Base-by-base conservation (phyloP, 2,113 vertebrate genomes). In the Lanius collurio region DNA sequence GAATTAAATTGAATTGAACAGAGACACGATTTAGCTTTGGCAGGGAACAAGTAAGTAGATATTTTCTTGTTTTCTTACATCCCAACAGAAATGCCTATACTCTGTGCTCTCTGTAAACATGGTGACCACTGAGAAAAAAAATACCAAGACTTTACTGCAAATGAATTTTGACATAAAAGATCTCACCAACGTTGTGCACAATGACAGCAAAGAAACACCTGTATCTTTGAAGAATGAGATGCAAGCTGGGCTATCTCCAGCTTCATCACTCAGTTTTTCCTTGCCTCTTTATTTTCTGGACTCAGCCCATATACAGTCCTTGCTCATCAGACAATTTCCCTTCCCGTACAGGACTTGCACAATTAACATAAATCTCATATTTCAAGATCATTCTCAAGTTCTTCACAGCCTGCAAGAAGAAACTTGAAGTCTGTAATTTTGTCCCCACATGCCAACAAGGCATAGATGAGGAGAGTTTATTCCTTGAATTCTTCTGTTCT, bases 391-490 rank as follows among this genome's bases (percentile, higher is more conserved):
- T 64, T 62, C 19, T n/a, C 9, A 79, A 42, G 68, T 70, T 81
- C n/a, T 82, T 71, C 17, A 47, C 4, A 37, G 49, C 39, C 37
- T 75, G 2, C 39, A 63, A 52, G 33, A 71, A 60, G 33, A 87
- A 78, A 62, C 4, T 76, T 70, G 15, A 64, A 44, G 16, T 63
- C 13, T 11, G 1, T 50, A 2, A 31, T 41, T 85, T 88, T 41
- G 26, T 64, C 10, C 9, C 6, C 12, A 41, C 4, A 3, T 15
- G 9, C 7, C 7, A 35, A 55, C 7, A 1, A 28, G 13, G 3
- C 10, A 35, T 13, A 78, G 6, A 67, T 33, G 14, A 84, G 7
- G 4, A 92, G 10, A 78, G 67, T 42, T 82, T 3, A 31, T 62
- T 69, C 13, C 77, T 74, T 62, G 20, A 62, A 70, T 74, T 70